phyloP scores from a whole-genome alignment of 2,113 vertebrate genomes.

The Pagrus major region DNA sequence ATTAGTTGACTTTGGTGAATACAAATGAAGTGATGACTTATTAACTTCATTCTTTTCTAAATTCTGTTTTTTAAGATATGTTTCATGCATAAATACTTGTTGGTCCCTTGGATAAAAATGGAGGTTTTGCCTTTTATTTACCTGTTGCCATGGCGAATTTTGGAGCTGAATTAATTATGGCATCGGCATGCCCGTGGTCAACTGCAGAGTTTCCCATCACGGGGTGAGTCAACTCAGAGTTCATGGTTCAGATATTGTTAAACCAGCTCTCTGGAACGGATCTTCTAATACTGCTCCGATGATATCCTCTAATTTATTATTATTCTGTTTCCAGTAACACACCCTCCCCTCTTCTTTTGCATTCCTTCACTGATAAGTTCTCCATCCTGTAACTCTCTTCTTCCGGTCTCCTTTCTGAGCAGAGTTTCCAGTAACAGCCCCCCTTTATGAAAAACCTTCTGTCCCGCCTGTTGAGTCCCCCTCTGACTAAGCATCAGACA shows the following conservation, averaged over 20 bases:
- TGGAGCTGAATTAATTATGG: no score
- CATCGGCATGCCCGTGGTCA: not conserved
- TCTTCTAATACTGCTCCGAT: not conserved
- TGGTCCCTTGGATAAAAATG: not conserved
- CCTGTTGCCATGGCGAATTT: not conserved
- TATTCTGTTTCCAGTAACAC: not conserved
- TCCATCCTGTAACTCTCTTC: not conserved
- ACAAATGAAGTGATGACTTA: not conserved
- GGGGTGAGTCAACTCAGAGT: not conserved
- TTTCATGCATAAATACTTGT: not conserved
- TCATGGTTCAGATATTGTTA: not conserved
- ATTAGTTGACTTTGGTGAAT: not conserved
- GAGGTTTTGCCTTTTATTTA: not conserved
- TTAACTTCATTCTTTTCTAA: not conserved
- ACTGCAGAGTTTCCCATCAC: not conserved
- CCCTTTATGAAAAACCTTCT: not conserved
- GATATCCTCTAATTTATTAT: no score
- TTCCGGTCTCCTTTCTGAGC: not conserved
- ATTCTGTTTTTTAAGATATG: not conserved
- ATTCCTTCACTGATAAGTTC: not conserved
- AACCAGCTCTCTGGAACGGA: not conserved
- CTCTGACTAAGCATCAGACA: conserved; percentile 24
- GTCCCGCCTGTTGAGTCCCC: not conserved
- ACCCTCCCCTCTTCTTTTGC: not conserved
- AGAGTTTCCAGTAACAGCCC: conserved; percentile 44